Base-by-base conservation (phyloP, 2,113 vertebrate genomes). In the Leptocoma aspasia region DNA sequence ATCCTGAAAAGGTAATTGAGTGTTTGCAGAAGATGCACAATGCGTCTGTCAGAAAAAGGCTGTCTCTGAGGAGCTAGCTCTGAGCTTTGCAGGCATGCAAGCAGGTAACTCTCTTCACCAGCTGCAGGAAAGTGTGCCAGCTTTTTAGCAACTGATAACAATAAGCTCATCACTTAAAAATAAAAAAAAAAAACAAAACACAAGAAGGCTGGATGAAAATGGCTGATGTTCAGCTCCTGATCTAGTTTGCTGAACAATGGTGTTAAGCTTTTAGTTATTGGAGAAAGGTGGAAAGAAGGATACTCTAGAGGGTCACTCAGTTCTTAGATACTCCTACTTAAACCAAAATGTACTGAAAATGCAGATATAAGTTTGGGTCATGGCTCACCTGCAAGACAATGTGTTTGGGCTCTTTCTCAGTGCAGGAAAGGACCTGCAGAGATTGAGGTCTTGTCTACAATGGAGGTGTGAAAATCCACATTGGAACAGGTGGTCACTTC, bases 1-100 rank as follows among this genome's bases (percentile, higher is more conserved):
- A 31, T 90, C 85, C 88, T 88, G 63, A 86, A 76, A 90, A 90
- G 21, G 20, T 87, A 94, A 94, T 80, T 80, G 64, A 89, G 80
- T 92, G 59, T 76, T 91, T 90, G 75, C 50, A 77, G 54, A 76
- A 80, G 72, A 59, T 60, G n/a, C 42, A 61, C 15, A 2, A 10
- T 24, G 17, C 21, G 2, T 81, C 78, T 89, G 33, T 52, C 9
- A 3, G 66, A 70, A 85, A 79, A 91, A 13, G 30, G 63, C 35
- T 3, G 3, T 94, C 87, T 66, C 87, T 9, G 14, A 59, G 82
- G 75, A 82, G 27, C 11, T 41, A 50, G 49, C 30, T 70, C 41
- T 91, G 23, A 82, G 84, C 41, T 72, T 89, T 53, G 37, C 21
- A 50, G 39, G 13, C 15, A 0, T 80, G 30, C 15, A 35, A 63